phyloP scores from a whole-genome alignment of 2,888 invertebrate genomes.

The Eupithecia insigniata region DNA sequence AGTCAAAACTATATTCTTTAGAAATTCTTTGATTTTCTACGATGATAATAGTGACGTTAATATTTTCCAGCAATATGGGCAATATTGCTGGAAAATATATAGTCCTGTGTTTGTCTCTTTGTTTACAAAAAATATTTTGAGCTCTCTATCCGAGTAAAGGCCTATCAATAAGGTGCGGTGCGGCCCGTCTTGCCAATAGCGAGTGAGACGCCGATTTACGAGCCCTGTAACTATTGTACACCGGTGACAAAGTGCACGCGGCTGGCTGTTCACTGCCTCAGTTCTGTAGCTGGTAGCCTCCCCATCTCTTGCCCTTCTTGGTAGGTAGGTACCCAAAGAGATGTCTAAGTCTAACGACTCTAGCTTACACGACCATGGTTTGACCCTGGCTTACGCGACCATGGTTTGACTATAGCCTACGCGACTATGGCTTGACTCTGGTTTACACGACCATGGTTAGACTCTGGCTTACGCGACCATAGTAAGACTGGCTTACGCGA shows the following conservation, averaged over 20 bases:
- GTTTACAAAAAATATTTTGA: neutral
- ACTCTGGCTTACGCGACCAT: no score
- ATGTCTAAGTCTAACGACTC: neutral
- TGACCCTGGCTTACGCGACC: no score
- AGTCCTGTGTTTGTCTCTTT: no score
- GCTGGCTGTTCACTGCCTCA: slow-evolving; percentile 18
- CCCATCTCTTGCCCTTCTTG: neutral
- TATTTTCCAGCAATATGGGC: neutral
- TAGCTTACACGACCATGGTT: no score
- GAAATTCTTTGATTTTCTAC: neutral
- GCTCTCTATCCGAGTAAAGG: slow-evolving; percentile 59
- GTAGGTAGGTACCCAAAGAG: neutral
- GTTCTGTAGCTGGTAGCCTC: neutral
- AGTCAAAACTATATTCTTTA: neutral
- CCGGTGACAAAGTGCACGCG: slow-evolving; percentile 35
- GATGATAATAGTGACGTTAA: neutral
- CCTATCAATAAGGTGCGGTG: slow-evolving; percentile 71
- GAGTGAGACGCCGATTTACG: slow-evolving; percentile 66
- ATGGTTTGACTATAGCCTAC: no score
- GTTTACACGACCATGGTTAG: no score
- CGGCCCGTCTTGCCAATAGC: slow-evolving; percentile 55
- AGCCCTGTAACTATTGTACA: slow-evolving; percentile 46
- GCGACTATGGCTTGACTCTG: no score
- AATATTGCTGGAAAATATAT: no score
- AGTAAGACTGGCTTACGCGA: no score